Evolutionary conservation across 2,113 vertebrate genomes (phyloP).

Genomic region (Collichthys lucidus): DNA sequence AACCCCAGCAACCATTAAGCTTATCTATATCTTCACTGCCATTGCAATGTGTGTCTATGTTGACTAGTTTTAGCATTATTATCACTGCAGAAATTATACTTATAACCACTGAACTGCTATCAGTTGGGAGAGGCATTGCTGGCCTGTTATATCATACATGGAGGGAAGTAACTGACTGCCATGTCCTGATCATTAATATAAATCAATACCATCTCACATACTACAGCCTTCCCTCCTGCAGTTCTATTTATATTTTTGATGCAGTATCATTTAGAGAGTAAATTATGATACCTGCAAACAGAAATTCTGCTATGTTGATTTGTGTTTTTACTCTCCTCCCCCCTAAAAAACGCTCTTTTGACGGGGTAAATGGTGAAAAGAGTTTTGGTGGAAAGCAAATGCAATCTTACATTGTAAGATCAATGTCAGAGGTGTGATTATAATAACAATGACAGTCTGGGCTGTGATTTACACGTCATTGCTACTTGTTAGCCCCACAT

Average conservation of each 20-base stretch:
- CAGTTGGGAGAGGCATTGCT: not conserved
- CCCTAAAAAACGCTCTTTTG: not conserved
- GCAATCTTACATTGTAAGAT: not conserved
- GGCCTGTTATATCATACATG: not conserved
- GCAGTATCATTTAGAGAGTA: not conserved
- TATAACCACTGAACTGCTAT: too few species aligned
- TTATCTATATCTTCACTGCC: not conserved
- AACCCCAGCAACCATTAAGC: not conserved
- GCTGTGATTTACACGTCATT: not conserved
- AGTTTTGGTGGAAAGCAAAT: not conserved
- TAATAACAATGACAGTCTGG: not conserved
- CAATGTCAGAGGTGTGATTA: not conserved
- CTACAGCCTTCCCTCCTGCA: not conserved
- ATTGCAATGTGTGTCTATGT: not conserved
- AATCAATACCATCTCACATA: slow-evolving; percentile 5
- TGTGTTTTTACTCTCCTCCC: not conserved
- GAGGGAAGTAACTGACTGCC: not conserved
- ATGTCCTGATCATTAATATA: slow-evolving; percentile 3
- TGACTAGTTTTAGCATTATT: not conserved
- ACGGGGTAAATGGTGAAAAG: not conserved
- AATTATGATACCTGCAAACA: not conserved
- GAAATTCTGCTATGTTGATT: not conserved
- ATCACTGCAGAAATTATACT: not conserved
- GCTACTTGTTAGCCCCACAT: not conserved
- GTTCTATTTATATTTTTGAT: not conserved